Base-by-base conservation (phyloP, 2,888 invertebrate genomes). In the Drosophila leonis region DNA sequence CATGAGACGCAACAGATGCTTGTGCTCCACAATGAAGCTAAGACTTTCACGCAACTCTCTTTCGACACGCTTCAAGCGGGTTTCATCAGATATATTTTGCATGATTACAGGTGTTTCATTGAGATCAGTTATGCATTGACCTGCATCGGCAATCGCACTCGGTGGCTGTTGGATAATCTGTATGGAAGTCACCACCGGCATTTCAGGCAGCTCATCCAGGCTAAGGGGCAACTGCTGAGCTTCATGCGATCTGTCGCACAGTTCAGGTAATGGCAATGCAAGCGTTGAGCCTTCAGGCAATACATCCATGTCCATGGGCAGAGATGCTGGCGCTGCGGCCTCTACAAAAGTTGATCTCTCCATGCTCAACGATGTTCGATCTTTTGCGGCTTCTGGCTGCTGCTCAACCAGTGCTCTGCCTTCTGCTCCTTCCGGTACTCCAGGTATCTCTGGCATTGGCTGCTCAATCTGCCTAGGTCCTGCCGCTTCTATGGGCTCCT, bases 1-100 rank as follows among this genome's bases (percentile, higher is more conserved):
- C 73, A 86, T 86, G 0, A 71, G 46, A 0, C 75, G 73, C 3
- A 83, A n/a, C 63, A 62, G 52, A 13, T 72, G 56, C 15, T 46
- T 59, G 44, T 83, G 77, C 7, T 71, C 31, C 4, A 66, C 57
- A 1, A 83, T 65, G n/a, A 61, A 83, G 8, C 42, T 18, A 13
- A 83, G 42, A 15, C 73, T 64, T 2, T 77, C 41, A 0, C 59
- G 10, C n/a, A 48, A 10, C 15, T 59, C 35, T 5, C 46, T 12
- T 7, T 46, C 59, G 2, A 35, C 27, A 6, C 37, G 59, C 15
- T 59, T 9, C 20, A 10, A 4, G 31, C 42, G 41, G 15, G 20
- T 42, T 4, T 54, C 54, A 9, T 35, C 35, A 24, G 3, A 3
- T 35, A 1, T 5, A 29, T 6, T 18, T 10, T 12, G 10, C 10